Evolutionary conservation across 2,888 invertebrate species (phyloP), one percentile per base, ranked within the genome.

Genomic region (Coelopa pilipes): DNA sequence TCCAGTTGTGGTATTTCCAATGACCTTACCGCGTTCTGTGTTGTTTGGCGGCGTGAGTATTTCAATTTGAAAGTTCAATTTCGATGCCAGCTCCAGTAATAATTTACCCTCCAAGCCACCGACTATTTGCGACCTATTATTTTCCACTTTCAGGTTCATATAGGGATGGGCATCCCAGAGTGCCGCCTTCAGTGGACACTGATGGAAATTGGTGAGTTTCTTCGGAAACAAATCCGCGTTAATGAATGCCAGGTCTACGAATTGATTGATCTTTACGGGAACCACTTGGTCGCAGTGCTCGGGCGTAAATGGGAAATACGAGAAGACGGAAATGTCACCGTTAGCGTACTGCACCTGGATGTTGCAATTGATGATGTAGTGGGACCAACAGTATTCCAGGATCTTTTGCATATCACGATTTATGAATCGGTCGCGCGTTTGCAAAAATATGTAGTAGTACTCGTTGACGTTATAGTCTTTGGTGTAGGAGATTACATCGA

Each of bases 281-380:
- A 72, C 62, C 0, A 78, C 76, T 10, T 75, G 49, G 1, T 75
- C 78, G 47, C 83, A 83, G 15, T 76, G 73, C 0, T 63, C 69
- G 0, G 76, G 55, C 12, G 77, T 79, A 62, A 78, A 83, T 0
- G 84, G 85, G 50, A 76, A 79, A 70, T 84, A 85, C 0, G 83
- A 82, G n/a, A 81, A 85, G 17, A 85, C 55, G 5, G 79, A 70
- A 11, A 84, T 78, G 7, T 84, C 80, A 0, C 82, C 84, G 3
- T 24, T 34, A 12, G 5, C n/a, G 7, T n/a, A 17, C 57, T 85
- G 85, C 45, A 83, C 78, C 72, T 82, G 83, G 1, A 85, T 59
- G 47, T 80, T 84, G 76, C 85, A 85, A 63, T 85, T 80, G 71
- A 84, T 81, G 50, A 84, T 78, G 66, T 81, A 81, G 50, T 83